Conservation (phyloP, 30 jellyfish, hydroid and myxozoan genomes). For the Catostylus mosaicus region DNA sequence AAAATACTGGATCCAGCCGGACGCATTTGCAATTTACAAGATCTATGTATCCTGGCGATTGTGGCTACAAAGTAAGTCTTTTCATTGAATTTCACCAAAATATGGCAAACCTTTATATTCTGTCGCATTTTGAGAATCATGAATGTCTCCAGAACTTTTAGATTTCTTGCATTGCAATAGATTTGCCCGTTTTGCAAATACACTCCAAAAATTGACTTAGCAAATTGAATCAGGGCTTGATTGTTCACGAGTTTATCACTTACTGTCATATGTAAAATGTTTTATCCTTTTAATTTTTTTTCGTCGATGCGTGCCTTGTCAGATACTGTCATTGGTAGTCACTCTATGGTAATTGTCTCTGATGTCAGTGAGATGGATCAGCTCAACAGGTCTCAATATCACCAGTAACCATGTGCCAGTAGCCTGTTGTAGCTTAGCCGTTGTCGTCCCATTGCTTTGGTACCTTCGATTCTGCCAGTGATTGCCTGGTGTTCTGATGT, state of each 20-base stretch:
- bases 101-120: neutral
- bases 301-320: constrained; percentile 30
- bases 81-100: neutral
- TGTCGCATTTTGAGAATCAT: neutral
- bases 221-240: too few relatives aligned
- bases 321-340: constrained; percentile 26
- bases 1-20: constrained; percentile 87
- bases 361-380: constrained; percentile 14
- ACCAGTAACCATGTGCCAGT: neutral
- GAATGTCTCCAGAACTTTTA: too few relatives aligned
- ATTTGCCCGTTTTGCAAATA: too few relatives aligned
- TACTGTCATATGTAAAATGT: too few relatives aligned
- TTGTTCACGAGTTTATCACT: too few relatives aligned
- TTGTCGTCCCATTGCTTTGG: constrained; percentile 35
- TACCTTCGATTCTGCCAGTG: constrained; percentile 35
- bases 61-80: constrained; percentile 90
- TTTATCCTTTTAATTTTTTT: constrained; percentile 1
- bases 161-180: too few relatives aligned
- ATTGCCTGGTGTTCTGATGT: too few relatives aligned
- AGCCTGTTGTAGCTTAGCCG: neutral
- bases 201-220: too few relatives aligned
- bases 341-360: constrained; percentile 27
- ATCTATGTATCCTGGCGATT: constrained; percentile 94
- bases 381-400: constrained; percentile 1
- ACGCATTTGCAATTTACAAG: constrained; percentile 79